Conservation (phyloP, 2,113 vertebrate genomes). For the Microtus pennsylvanicus region DNA sequence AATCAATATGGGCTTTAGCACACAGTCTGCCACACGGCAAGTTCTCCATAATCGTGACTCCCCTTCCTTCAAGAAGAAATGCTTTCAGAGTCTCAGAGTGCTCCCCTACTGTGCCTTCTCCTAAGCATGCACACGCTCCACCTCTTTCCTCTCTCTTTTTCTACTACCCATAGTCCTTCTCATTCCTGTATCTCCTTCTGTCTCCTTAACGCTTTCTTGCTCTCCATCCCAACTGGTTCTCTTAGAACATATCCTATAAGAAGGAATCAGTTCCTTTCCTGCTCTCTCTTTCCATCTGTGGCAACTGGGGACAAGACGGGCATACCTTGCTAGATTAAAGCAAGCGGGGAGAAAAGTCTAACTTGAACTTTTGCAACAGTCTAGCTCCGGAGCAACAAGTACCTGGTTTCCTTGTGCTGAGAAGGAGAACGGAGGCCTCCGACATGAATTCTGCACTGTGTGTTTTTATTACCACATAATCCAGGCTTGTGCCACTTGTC, state of each 20-base stretch:
- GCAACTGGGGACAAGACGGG: background rate
- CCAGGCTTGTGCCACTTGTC: conserved; percentile 88
- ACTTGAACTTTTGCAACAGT: conserved; percentile 69
- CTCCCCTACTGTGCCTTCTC: background rate
- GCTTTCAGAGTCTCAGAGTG: background rate
- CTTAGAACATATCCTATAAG: background rate
- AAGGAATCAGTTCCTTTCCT: conserved; percentile 37
- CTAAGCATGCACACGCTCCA: background rate
- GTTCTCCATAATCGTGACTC: background rate
- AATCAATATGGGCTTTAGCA: background rate
- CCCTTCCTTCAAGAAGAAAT: background rate
- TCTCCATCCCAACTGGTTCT: background rate
- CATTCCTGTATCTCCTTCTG: background rate
- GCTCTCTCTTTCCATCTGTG: background rate
- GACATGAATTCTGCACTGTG: conserved; percentile 85
- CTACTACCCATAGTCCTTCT: background rate
- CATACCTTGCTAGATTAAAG: conserved; percentile 7
- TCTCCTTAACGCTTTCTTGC: conserved; percentile 64
- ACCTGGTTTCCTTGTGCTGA: conserved; percentile 71
- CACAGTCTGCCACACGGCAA: background rate
- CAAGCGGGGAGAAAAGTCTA: conserved; percentile 65
- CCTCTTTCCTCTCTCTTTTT: background rate
- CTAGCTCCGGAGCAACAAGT: conserved; percentile 65
- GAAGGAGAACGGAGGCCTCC: conserved; percentile 81
- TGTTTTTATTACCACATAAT: conserved; percentile 89